phyloP scores from a whole-genome alignment of 2,888 invertebrate genomes.

The Biston stratarius region DNA sequence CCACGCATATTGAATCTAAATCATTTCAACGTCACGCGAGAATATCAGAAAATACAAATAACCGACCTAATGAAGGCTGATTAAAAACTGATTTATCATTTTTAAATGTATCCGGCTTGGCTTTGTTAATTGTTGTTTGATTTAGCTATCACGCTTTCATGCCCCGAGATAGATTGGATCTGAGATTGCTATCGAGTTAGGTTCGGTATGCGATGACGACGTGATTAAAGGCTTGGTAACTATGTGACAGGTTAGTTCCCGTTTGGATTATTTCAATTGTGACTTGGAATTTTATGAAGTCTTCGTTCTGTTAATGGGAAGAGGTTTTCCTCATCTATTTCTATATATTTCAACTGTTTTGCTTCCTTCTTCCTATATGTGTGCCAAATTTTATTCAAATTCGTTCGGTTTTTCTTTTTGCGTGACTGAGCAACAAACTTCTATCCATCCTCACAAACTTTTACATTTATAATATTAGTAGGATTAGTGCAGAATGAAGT shows the following conservation, averaged over 20 bases:
- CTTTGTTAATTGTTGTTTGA: slow-evolving; percentile 58
- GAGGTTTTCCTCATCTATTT: no score
- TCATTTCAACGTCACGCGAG: slow-evolving; percentile 70
- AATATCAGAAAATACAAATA: slow-evolving; percentile 66
- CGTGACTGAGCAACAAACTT: no score
- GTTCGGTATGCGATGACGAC: slow-evolving; percentile 32
- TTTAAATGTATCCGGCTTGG: slow-evolving; percentile 62
- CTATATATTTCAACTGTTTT: no score
- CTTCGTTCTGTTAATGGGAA: not conserved
- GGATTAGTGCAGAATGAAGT: no score
- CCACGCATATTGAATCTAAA: slow-evolving; percentile 78
- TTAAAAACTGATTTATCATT: slow-evolving; percentile 74
- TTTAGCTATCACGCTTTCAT: slow-evolving; percentile 61
- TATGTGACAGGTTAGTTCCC: slow-evolving; percentile 33
- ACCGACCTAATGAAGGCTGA: slow-evolving; percentile 74
- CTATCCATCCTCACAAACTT: no score
- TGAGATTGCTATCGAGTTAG: slow-evolving; percentile 27
- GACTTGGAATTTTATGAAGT: not conserved
- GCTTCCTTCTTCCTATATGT: no score
- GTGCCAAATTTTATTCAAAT: no score
- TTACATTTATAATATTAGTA: no score
- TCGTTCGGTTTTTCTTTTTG: no score
- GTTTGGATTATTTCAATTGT: slow-evolving; percentile 11
- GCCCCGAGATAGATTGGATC: slow-evolving; percentile 39
- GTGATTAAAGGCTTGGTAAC: slow-evolving; percentile 32